Evolutionary conservation across 2,888 invertebrate genomes (phyloP).

Genomic region (Plebejus anna): DNA sequence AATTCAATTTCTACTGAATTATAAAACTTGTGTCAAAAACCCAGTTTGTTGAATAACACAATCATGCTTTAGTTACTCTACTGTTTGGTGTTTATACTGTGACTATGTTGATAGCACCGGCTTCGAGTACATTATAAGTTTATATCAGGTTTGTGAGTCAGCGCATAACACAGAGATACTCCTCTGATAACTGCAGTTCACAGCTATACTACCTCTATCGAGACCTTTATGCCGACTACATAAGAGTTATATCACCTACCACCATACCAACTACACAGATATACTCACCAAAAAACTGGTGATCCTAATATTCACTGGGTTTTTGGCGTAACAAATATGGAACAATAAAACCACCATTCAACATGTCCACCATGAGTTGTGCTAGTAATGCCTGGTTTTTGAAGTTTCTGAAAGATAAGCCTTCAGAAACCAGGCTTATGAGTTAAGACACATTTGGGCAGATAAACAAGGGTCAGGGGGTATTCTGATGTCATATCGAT

Average conservation of each 20-base stretch:
- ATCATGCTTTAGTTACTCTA: no score
- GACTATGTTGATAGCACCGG: not conserved
- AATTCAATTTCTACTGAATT: no score
- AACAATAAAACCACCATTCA: not conserved
- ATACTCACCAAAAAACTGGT: not conserved
- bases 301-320: not conserved
- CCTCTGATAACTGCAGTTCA: not conserved
- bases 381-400: no score
- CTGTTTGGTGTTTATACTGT: not conserved
- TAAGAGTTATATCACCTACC: not conserved
- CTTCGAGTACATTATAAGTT: not conserved
- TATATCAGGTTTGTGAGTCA: not conserved
- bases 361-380: no score
- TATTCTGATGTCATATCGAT: no score
- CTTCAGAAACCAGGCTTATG: no score
- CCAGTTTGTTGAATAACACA: no score
- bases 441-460: no score
- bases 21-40: no score
- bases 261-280: not conserved
- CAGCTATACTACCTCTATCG: not conserved
- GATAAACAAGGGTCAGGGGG: no score
- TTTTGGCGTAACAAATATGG: not conserved
- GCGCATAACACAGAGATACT: not conserved
- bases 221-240: not conserved
- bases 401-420: no score